phyloP scores from a whole-genome alignment of 2,113 vertebrate species.

The Pollachius pollachius region DNA sequence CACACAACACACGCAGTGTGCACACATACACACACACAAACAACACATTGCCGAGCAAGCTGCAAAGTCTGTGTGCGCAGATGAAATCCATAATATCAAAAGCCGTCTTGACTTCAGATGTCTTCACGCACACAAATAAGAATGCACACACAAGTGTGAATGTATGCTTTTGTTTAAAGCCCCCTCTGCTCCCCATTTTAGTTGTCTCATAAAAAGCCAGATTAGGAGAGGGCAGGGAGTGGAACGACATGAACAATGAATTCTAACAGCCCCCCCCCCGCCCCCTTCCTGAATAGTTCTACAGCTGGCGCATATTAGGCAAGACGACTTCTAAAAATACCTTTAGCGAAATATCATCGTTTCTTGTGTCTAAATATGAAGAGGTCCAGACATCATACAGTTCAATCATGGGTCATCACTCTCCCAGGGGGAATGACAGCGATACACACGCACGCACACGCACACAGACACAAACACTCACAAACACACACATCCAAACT shows the following conservation, averaged over 20 bases:
- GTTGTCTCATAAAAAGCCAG: constrained; percentile 38
- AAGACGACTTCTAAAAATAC: constrained; percentile 83
- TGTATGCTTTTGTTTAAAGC: no score
- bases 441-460: constrained; percentile 47
- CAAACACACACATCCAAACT: not conserved
- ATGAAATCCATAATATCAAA: no score
- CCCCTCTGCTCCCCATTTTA: not conserved
- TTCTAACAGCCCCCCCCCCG: constrained; percentile 1
- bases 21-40: no score
- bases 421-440: constrained; percentile 66
- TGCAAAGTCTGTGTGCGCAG: no score
- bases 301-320: constrained; percentile 64
- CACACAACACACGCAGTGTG: no score
- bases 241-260: constrained; percentile 33
- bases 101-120: no score
- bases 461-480: not conserved
- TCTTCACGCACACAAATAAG: no score
- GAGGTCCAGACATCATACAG: constrained; percentile 78
- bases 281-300: constrained; percentile 20
- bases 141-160: no score
- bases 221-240: constrained; percentile 14
- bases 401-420: constrained; percentile 79
- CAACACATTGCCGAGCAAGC: no score
- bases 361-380: constrained; percentile 76
- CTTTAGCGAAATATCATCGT: constrained; percentile 65